Evolutionary conservation across 2,888 invertebrate genomes (phyloP).

Genomic region (Mellilla xanthometata): DNA sequence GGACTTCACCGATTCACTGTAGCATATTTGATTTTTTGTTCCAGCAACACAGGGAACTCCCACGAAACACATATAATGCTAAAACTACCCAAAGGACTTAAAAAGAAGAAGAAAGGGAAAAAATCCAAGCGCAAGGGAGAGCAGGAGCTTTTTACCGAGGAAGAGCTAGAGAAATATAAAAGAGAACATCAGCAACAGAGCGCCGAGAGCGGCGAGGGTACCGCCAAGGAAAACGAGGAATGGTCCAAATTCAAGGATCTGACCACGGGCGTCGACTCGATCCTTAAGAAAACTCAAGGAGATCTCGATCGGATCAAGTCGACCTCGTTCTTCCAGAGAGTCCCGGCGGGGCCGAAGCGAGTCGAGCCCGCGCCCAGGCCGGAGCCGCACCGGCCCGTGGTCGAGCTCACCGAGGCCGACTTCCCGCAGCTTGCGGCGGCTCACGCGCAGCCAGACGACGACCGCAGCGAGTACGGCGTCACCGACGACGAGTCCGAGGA

Average conservation of each 20-base stretch:
- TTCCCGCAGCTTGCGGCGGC: slow-evolving; percentile 67
- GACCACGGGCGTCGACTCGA: slow-evolving; percentile 94
- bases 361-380: slow-evolving; percentile 52
- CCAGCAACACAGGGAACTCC: slow-evolving; percentile 85
- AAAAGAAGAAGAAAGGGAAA: slow-evolving; percentile 97
- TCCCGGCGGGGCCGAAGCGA: slow-evolving; percentile 83
- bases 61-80: slow-evolving; percentile 94
- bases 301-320: slow-evolving; percentile 96
- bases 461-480: slow-evolving; percentile 85
- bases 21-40: slow-evolving; percentile 46
- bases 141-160: slow-evolving; percentile 95
- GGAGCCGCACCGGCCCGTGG: slow-evolving; percentile 70
- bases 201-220: slow-evolving; percentile 55
- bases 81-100: slow-evolving; percentile 96
- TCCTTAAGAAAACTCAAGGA: slow-evolving; percentile 94
- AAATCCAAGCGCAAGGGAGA: slow-evolving; percentile 94
- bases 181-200: slow-evolving; percentile 86
- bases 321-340: slow-evolving; percentile 93
- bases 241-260: slow-evolving; percentile 96
- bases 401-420: slow-evolving; percentile 71
- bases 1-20: too few relatives aligned
- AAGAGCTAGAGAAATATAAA: slow-evolving; percentile 93
- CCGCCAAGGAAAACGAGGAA: slow-evolving; percentile 88
- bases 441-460: slow-evolving; percentile 50
- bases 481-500: slow-evolving; percentile 88